Evolutionary conservation across 2,113 vertebrate genomes (phyloP), one percentile per base, ranked within the genome.

Genomic region (Triplophysa siluroides): DNA sequence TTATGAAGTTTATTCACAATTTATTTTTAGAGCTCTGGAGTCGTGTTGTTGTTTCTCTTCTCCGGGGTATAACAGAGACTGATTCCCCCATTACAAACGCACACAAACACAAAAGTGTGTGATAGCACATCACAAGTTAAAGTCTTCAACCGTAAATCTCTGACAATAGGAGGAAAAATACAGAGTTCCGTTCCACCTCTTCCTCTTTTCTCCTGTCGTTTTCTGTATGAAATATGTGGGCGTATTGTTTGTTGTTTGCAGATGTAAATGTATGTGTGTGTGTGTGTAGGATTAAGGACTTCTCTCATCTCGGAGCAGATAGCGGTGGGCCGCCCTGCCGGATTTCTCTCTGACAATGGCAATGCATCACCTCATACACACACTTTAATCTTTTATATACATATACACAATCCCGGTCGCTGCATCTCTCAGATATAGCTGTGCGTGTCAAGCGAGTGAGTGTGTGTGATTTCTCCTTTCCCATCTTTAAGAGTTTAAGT

Each of bases 311-410:
- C 88, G 72, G 50, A 77, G 88, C 91, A 89, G 92, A 93, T 93
- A 93, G 90, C 82, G 85, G 85, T 72, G 87, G 87, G 87, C 87
- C 87, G 90, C 91, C 90, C 85, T 91, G 92, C 90, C 83, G 91
- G 92, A 92, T 90, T 91, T 90, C 67, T 84, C 90, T 86, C 89
- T 92, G 93, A 93, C 93, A 93, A 92, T 91, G 90, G 89, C 90
- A 93, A 93, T 93, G 92, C 91, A 93, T 93, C 92, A 93, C 91
- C 92, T 92, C 91, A 91, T 91, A 92, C 92, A 92, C 90, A 91
- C 85, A 93, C 91, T 93, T 93, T 93, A 93, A 93, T 93, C 92
- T 93, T 89, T 92, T 92, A 91, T 90, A 91, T 90, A 91, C 89
- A 91, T 91, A 86, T 90, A 91, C 88, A 91, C 90, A 91, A 92